Conservation (phyloP, 2,113 vertebrate genomes). For the Hyla sarda region DNA sequence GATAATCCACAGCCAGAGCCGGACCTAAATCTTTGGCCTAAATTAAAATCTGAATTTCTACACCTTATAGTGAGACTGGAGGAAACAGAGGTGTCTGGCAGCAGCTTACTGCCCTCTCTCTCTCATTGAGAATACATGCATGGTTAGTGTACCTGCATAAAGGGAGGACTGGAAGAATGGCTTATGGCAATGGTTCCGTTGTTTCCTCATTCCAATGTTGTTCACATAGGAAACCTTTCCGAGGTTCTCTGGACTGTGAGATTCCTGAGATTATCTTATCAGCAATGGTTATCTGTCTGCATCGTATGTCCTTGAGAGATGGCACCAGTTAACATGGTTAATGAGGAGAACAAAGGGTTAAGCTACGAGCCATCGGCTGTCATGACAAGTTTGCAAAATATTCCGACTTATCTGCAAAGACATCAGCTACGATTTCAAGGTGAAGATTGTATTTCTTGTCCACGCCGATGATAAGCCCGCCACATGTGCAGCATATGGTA, state of each 20-base stretch:
- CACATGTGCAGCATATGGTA: not conserved
- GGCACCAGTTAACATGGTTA: too few species aligned
- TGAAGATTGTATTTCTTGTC: not conserved
- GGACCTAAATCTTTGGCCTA: too few species aligned
- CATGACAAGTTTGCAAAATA: not conserved
- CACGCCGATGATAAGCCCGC: not conserved
- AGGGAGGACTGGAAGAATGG: too few species aligned
- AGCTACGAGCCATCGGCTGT: not conserved
- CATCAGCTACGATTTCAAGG: not conserved
- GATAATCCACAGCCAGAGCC: too few species aligned
- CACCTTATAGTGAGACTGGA: too few species aligned
- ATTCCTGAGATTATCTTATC: constrained; percentile 33
- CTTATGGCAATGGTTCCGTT: not conserved
- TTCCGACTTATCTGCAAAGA: not conserved
- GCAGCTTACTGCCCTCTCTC: too few species aligned
- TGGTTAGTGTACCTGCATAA: too few species aligned
- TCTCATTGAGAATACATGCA: too few species aligned
- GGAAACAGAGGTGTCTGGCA: too few species aligned
- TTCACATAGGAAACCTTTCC: not conserved
- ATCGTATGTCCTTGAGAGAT: not conserved
- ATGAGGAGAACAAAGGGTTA: not conserved
- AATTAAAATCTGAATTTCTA: too few species aligned
- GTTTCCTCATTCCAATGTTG: not conserved
- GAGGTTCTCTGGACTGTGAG: not conserved
- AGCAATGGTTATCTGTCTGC: not conserved